Evolutionary conservation across 2,113 vertebrate species (phyloP), one percentile per base, ranked within the genome.

Genomic region (Oriolus oriolus): DNA sequence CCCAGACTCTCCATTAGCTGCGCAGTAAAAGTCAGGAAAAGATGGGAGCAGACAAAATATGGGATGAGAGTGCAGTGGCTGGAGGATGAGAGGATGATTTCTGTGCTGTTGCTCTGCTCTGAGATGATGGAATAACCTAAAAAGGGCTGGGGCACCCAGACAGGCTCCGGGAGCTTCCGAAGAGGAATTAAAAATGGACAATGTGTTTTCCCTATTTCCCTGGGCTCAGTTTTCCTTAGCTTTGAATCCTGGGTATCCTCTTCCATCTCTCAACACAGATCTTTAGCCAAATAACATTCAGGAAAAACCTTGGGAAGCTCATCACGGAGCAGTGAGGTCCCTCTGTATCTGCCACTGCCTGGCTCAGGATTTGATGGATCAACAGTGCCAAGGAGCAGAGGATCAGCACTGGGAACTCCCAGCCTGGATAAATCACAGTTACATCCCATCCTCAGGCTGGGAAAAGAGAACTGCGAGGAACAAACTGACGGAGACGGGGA

Each of bases 11-110:
- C 76, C 96, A 92, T 94, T 64, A 92, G 82, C 3, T 64, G 68
- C 14, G 93, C 86, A 87, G 73, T 71, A 89, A 90, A 96, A 97
- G 85, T 94, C 96, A 96, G 75, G 13, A 39, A 70, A 63, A 75
- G 90, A 88, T 84, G 79, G 90, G 92, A 93, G 91, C 75, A 78
- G 79, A 94, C 83, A 89, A 96, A 96, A 96, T 96, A 94, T 89
- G 88, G 96, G 93, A 97, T 94, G 93, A 92, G 93, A 94, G 79
- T 0, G n/a, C 75, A 35, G 83, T 2, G 78, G 60, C 83, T 86
- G 85, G 35, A 63, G 81, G 90, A 86, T 49, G 95, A 92, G 76
- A 37, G 84, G 90, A 87, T 95, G 96, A 95, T 96, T 96, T 93
- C 96, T 97, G 83, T 63, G 83, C 3, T 95, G 95, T 60, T 93